Conservation (phyloP, 2,797 vertebrate genomes). For the Champsocephalus gunnari region DNA sequence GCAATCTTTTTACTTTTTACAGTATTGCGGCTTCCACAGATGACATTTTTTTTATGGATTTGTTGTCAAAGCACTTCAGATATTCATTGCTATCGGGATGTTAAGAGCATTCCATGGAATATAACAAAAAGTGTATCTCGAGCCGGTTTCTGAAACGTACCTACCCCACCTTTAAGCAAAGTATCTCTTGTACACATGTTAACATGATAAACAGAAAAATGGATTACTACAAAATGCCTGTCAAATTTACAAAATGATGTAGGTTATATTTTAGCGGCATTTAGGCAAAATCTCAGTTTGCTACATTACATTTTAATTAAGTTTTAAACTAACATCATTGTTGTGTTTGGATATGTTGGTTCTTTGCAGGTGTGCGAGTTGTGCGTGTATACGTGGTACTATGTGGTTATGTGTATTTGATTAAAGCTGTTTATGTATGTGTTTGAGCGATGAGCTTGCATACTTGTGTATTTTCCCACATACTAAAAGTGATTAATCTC, state of each 20-base stretch:
- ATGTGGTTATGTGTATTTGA: neutral
- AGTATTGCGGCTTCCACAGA: too few relatives aligned
- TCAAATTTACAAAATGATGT: neutral
- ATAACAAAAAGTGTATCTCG: too few relatives aligned
- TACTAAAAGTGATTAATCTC: slow-evolving; percentile 41
- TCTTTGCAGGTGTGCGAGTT: neutral
- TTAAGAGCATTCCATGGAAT: too few relatives aligned
- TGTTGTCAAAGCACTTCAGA: too few relatives aligned
- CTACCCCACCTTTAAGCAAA: neutral
- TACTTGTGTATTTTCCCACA: slow-evolving; percentile 49
- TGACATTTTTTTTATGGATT: too few relatives aligned
- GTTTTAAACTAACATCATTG: neutral
- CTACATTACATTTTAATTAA: neutral
- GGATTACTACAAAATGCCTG: too few relatives aligned
- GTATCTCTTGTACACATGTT: neutral
- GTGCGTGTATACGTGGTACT: neutral
- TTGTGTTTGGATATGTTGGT: neutral
- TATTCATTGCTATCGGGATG: too few relatives aligned
- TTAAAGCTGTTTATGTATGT: slow-evolving; percentile 7
- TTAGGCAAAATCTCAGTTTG: neutral
- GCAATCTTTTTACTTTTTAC: too few relatives aligned
- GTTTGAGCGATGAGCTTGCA: neutral
- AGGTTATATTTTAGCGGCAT: neutral
- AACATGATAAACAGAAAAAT: neutral
- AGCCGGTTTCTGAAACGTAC: too few relatives aligned